Base-by-base conservation (phyloP, 64 coral and sea anemone species). In the Porites australiensis region DNA sequence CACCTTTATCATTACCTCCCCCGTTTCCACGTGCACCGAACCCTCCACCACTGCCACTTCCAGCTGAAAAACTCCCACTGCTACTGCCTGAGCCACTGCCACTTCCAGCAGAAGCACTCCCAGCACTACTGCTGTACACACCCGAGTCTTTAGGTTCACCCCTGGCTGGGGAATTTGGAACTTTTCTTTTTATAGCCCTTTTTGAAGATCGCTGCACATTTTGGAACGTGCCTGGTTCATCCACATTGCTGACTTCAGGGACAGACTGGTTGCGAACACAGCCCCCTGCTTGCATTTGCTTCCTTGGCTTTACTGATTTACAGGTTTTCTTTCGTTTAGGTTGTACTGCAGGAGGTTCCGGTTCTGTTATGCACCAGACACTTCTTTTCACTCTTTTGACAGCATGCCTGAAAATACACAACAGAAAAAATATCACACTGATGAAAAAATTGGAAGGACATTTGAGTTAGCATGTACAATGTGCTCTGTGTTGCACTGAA, bases 131-230 rank as follows among this genome's bases (percentile, higher is more conserved):
- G 22, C 61, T 67, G 3, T 65, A 4, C 45, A 66, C 81, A 11
- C 81, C 81, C 4, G 62, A 84, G 13, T 84, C 81, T 51, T 20
- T 66, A 3, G 81, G 81, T 51, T 84, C 81, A 10, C 22, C 46
- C 20, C 7, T 60, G 45, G 16, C 45, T 6, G 61, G 61, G 16
- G 62, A 50, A 64, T 16, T 84, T 2, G 63, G 59, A 49, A 21
- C 68, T 21, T 21, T 84, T 19, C 61, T 84, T 22, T 68, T 68
- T 6, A 13, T 18, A 64, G 21, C 27, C 16, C 8, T 75, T 51
- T 4, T 44, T 19, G 13, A 44, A 4, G 63, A 8, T 11, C 15
- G 46, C 68, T 66, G 50, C 6, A 3, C 13, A 14, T 9, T 2
- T n/a, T 9, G 0, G 27, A 70, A 27, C 6, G 20, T 53, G 13